Percentiles rank a stretch among this genome's conserved stretches.
Conservation (phyloP, 2,797 vertebrate genomes). For the Numenius phaeopus region DNA sequence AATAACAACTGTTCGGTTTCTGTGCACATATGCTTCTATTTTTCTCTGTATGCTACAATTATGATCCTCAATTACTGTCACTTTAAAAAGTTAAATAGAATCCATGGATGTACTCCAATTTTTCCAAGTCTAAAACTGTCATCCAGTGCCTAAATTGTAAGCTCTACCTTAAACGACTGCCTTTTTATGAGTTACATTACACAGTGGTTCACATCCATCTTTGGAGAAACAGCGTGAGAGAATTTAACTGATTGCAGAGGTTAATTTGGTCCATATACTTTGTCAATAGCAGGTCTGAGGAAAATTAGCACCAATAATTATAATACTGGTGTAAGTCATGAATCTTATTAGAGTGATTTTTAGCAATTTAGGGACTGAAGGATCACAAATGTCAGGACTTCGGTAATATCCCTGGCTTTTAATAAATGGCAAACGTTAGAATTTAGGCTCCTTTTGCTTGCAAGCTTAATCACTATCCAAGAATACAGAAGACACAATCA, state of each 20-base stretch:
- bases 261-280: slow-evolving; percentile 58
- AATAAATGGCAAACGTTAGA: slow-evolving; percentile 72
- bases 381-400: slow-evolving; percentile 74
- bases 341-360: slow-evolving; percentile 73
- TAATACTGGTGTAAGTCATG: slow-evolving; percentile 65
- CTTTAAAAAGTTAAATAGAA: slow-evolving; percentile 9
- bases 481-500: background rate
- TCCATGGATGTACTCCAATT: background rate
- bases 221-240: slow-evolving; percentile 10
- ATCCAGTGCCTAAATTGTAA: background rate
- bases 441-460: slow-evolving; percentile 55
- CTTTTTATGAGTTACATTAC: background rate
- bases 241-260: slow-evolving; percentile 40
- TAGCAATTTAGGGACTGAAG: slow-evolving; percentile 72
- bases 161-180: background rate
- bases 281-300: slow-evolving; percentile 67
- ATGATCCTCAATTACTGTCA: background rate
- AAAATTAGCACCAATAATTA: slow-evolving; percentile 72
- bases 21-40: slow-evolving; percentile 24
- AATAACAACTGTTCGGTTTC: slow-evolving; percentile 3
- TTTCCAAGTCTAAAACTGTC: background rate
- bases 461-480: slow-evolving; percentile 56
- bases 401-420: slow-evolving; percentile 71
- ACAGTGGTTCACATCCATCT: background rate
- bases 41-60: slow-evolving; percentile 9